These are phyloP conservation scores for Exaiptasia diaphana DNA, from an alignment of 64 coral and sea anemone species.

Conservation along the genomic window DNA sequence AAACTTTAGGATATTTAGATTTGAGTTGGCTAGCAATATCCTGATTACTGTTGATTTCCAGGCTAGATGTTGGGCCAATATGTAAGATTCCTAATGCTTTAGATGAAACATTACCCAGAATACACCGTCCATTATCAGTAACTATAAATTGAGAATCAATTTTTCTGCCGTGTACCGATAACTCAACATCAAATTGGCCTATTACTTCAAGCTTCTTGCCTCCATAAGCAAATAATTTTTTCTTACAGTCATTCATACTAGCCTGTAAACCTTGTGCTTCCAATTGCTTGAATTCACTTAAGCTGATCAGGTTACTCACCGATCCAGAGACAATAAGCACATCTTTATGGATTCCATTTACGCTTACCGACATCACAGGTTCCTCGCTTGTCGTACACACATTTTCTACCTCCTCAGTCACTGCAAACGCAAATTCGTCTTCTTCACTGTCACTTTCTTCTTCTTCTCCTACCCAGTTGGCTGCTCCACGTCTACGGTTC, in stretches of 20 bases:
- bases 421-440: slow-evolving; percentile 27
- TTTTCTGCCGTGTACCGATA: neutral
- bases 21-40: no score
- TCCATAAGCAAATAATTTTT: slow-evolving; percentile 49
- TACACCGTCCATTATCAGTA: no score
- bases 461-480: neutral
- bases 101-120: no score
- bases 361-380: slow-evolving; percentile 22
- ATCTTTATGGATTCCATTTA: slow-evolving; percentile 40
- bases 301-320: slow-evolving; percentile 55
- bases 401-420: neutral
- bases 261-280: neutral
- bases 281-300: slow-evolving; percentile 25
- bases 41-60: neutral
- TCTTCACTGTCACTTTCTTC: neutral
- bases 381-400: slow-evolving; percentile 1
- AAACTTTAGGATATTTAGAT: slow-evolving; percentile 25
- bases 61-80: no score
- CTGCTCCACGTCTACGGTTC: neutral
- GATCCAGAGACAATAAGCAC: slow-evolving; percentile 57
- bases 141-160: slow-evolving; percentile 8
- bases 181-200: slow-evolving; percentile 16
- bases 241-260: neutral
- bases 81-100: no score
- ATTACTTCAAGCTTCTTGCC: slow-evolving; percentile 5